phyloP scores from a whole-genome alignment of 2,797 vertebrate species.

The Siniperca scherzeri region DNA sequence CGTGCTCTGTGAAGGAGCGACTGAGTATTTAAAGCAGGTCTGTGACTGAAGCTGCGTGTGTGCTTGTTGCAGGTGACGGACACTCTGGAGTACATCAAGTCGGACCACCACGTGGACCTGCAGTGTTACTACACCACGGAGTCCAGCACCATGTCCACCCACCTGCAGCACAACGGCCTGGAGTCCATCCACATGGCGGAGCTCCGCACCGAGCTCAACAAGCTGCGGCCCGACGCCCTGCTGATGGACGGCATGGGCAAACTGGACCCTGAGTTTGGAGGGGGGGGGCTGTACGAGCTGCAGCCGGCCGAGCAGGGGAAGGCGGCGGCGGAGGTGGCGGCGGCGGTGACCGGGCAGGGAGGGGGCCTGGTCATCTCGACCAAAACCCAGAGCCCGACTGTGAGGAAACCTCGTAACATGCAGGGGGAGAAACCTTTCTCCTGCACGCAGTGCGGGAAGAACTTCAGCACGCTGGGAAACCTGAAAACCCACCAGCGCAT shows the following conservation, averaged over 20 bases:
- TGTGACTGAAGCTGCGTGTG: not conserved
- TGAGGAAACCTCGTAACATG: slow-evolving; percentile 84
- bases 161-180: slow-evolving; percentile 79
- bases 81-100: slow-evolving; percentile 87
- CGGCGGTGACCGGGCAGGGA: slow-evolving; percentile 24
- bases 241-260: slow-evolving; percentile 80
- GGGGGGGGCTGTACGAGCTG: slow-evolving; percentile 77
- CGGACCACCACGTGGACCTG: slow-evolving; percentile 86
- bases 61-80: slow-evolving; percentile 77
- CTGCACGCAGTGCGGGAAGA: slow-evolving; percentile 87
- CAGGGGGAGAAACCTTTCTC: slow-evolving; percentile 86
- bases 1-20: too few species aligned
- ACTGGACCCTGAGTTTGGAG: slow-evolving; percentile 75
- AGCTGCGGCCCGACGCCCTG: slow-evolving; percentile 83
- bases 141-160: slow-evolving; percentile 69
- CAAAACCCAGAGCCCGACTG: slow-evolving; percentile 57
- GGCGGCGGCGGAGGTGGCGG: not conserved
- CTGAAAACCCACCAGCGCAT: slow-evolving; percentile 89
- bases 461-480: slow-evolving; percentile 89
- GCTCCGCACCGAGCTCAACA: slow-evolving; percentile 86
- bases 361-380: slow-evolving; percentile 28
- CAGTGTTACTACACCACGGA: slow-evolving; percentile 86
- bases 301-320: slow-evolving; percentile 65
- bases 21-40: too few species aligned
- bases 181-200: slow-evolving; percentile 89